Evolutionary conservation across 2,888 invertebrate genomes (phyloP).

Genomic region (Drosophila mimetica): DNA sequence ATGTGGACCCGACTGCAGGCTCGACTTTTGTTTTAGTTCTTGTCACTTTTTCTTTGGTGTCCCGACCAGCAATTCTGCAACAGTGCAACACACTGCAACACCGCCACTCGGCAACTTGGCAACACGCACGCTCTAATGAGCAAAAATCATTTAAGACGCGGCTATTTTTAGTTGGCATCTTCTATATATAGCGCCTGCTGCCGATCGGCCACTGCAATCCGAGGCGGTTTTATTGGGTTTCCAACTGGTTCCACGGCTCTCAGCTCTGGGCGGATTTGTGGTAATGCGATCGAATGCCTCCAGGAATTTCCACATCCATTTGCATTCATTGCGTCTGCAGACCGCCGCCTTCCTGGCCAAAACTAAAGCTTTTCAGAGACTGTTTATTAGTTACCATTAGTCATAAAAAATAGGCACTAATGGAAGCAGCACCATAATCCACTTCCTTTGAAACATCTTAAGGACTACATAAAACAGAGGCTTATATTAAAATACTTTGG

Average conservation of each 20-base stretch:
- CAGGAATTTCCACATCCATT: slow-evolving; percentile 53
- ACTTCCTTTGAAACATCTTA: too few species aligned
- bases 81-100: background rate
- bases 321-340: slow-evolving; percentile 35
- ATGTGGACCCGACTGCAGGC: slow-evolving; percentile 53
- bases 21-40: slow-evolving; percentile 78
- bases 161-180: slow-evolving; percentile 75
- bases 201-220: slow-evolving; percentile 48
- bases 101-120: slow-evolving; percentile 37
- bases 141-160: slow-evolving; percentile 79
- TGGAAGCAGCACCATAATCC: too few species aligned
- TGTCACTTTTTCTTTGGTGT: slow-evolving; percentile 73
- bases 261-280: slow-evolving; percentile 31
- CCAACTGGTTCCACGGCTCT: slow-evolving; percentile 54
- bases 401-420: background rate
- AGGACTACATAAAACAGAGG: too few species aligned
- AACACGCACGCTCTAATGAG: slow-evolving; percentile 80
- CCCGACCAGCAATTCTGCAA: slow-evolving; percentile 6
- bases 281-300: slow-evolving; percentile 75
- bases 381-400: slow-evolving; percentile 17
- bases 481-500: too few species aligned
- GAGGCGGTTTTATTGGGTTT: slow-evolving; percentile 75
- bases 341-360: slow-evolving; percentile 6
- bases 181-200: slow-evolving; percentile 68
- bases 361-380: slow-evolving; percentile 2